Percentiles rank a stretch among this genome's conserved stretches.
phyloP scores from a whole-genome alignment of 2,113 vertebrate species.

The Zosterops pallidus region DNA sequence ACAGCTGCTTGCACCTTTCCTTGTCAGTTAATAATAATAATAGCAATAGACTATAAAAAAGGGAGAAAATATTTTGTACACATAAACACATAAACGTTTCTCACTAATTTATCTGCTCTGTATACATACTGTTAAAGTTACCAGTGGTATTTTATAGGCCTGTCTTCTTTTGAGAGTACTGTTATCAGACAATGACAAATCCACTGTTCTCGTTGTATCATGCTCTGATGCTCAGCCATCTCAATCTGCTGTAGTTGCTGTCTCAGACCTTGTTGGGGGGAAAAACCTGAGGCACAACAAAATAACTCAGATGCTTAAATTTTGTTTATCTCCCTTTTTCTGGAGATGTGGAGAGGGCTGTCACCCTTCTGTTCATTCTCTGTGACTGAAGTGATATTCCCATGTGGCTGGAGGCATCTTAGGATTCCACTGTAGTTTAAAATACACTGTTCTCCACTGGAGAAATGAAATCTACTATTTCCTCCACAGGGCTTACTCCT shows the following conservation, averaged over 20 bases:
- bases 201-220: not conserved
- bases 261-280: not conserved
- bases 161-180: not conserved
- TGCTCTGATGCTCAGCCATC: not conserved
- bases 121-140: not conserved
- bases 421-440: not conserved
- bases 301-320: not conserved
- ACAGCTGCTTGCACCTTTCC: not conserved
- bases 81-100: not conserved
- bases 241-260: not conserved
- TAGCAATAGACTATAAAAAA: not conserved
- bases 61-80: not conserved
- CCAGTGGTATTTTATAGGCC: not conserved
- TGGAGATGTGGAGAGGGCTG: not conserved
- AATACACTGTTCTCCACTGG: not conserved
- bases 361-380: not conserved
- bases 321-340: not conserved
- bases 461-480: not conserved
- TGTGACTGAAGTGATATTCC: not conserved
- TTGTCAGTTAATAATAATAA: not conserved
- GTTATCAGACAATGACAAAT: constrained; percentile 3
- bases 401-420: not conserved
- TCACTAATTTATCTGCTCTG: not conserved
- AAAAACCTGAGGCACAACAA: not conserved
- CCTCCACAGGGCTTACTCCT: not conserved